These are phyloP conservation scores for Corythaeola cristata DNA, from an alignment of 2,113 vertebrate genomes.

Conservation along the genomic window DNA sequence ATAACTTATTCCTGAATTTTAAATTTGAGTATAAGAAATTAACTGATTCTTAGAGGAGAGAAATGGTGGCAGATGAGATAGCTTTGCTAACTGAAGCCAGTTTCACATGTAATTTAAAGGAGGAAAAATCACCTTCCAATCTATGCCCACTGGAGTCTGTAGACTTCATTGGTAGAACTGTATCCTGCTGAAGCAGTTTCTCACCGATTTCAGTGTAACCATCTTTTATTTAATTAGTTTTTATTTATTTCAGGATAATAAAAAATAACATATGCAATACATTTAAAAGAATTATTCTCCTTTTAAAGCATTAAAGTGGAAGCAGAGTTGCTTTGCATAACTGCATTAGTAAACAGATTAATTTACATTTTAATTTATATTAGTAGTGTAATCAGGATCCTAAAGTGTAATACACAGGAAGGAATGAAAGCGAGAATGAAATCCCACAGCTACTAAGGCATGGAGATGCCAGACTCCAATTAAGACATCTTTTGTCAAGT, in stretches of 20 bases:
- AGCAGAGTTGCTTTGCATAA: constrained; percentile 18
- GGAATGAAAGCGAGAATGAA: not conserved
- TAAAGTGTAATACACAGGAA: not conserved
- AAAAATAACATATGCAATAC: not conserved
- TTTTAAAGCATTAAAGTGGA: not conserved
- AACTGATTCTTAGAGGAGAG: not conserved
- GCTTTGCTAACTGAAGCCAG: not conserved
- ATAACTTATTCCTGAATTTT: not conserved
- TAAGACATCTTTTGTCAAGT: constrained; percentile 35
- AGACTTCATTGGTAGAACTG: too few relatives aligned
- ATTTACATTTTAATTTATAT: constrained; percentile 56
- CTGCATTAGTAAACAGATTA: constrained; percentile 27
- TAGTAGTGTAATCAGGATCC: constrained; percentile 17
- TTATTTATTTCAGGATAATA: not conserved
- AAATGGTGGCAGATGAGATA: not conserved
- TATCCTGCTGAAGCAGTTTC: not conserved
- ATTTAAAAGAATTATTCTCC: not conserved
- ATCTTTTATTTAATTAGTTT: not conserved
- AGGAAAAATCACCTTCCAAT: not conserved
- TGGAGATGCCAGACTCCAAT: constrained; percentile 7
- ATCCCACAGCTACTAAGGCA: not conserved
- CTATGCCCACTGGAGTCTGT: not conserved
- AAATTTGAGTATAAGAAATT: not conserved
- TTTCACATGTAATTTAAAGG: not conserved
- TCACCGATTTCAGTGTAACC: not conserved